Percentiles rank a stretch among this genome's conserved stretches.
Conservation (phyloP, 2,797 vertebrate genomes). For the Syngnathus acus region DNA sequence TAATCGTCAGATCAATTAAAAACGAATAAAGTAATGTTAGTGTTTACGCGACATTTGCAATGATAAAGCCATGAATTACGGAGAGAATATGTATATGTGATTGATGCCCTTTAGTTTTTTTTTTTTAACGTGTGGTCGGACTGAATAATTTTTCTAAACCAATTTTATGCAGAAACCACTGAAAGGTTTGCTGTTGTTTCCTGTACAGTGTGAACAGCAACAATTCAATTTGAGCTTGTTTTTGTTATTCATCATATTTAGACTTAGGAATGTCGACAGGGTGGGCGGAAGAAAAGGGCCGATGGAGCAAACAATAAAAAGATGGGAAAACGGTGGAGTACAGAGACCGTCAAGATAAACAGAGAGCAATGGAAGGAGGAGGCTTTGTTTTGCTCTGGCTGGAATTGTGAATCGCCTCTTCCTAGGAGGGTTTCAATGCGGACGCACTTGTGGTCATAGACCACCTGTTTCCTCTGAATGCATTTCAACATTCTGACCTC, state of each 20-base stretch:
- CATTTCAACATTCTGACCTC: constrained; percentile 22
- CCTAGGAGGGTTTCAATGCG: neutral
- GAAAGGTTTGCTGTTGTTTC: neutral
- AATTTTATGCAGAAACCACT: neutral
- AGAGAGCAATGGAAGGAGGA: constrained; percentile 5
- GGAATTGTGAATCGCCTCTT: neutral
- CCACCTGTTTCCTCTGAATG: constrained; percentile 32
- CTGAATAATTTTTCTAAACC: no score
- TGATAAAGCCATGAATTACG: no score
- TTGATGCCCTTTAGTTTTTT: no score
- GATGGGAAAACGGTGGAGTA: neutral
- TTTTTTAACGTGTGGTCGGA: no score
- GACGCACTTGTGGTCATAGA: constrained; percentile 6
- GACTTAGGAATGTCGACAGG: neutral
- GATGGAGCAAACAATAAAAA: neutral
- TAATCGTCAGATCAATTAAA: no score
- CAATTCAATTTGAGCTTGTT: neutral
- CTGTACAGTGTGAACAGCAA: neutral
- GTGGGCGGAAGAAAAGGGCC: neutral
- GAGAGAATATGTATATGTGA: no score
- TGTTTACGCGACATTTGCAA: no score
- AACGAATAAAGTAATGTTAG: no score
- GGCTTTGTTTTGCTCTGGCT: neutral
- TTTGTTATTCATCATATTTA: neutral
- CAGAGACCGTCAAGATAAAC: neutral